Evolutionary conservation across 2,888 invertebrate genomes (phyloP).

Genomic region (Hipparchia semele): DNA sequence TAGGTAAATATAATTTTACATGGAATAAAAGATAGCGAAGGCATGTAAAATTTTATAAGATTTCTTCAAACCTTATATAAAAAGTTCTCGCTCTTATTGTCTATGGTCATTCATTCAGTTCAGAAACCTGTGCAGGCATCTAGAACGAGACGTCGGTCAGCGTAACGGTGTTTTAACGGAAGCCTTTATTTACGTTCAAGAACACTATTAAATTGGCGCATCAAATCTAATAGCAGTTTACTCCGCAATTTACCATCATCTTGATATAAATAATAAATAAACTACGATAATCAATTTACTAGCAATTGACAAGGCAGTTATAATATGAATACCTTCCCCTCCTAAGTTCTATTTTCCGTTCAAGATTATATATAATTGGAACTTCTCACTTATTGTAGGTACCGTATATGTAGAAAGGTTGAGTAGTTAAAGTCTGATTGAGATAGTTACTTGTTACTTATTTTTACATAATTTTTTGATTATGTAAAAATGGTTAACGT

Average conservation of each 20-base stretch:
- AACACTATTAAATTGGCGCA: conserved; percentile 29
- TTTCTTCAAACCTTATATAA: not conserved
- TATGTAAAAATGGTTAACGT: too few relatives aligned
- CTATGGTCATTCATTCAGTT: conserved; percentile 16
- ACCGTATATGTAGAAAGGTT: too few relatives aligned
- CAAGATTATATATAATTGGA: too few relatives aligned
- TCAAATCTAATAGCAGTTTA: conserved; percentile 32
- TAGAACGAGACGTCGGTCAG: conserved; percentile 25
- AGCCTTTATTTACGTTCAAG: conserved; percentile 26
- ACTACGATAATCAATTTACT: conserved; percentile 9
- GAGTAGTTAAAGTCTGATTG: too few relatives aligned
- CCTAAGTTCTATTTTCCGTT: not conserved
- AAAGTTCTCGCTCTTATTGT: not conserved
- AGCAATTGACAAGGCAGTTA: not conserved
- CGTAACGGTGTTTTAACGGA: conserved; percentile 33
- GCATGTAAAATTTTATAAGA: too few relatives aligned
- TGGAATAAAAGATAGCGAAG: too few relatives aligned
- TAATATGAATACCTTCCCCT: not conserved
- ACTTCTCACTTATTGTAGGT: too few relatives aligned
- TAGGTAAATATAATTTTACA: too few relatives aligned
- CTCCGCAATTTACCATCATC: conserved; percentile 20
- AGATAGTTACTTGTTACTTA: too few relatives aligned
- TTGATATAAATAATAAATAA: conserved; percentile 8
- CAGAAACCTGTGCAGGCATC: conserved; percentile 15
- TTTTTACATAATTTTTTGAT: too few relatives aligned